Conservation (phyloP, 2,888 invertebrate genomes). For the Trichopoda pennipes region DNA sequence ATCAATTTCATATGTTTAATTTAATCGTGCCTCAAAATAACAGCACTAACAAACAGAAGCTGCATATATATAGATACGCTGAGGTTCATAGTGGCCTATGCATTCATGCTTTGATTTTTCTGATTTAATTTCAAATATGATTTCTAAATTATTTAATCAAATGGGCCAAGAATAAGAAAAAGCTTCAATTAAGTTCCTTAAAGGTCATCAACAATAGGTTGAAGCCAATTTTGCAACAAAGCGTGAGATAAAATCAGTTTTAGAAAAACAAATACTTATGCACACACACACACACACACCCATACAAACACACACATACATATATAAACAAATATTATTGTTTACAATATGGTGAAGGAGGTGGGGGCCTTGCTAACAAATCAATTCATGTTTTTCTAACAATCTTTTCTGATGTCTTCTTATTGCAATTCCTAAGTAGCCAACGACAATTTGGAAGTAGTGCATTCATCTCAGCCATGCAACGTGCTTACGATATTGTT, state of each 20-base stretch:
- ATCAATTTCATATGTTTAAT: constrained; percentile 67
- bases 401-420: constrained; percentile 15
- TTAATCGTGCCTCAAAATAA: constrained; percentile 19
- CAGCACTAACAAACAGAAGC: constrained; percentile 51
- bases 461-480: constrained; percentile 62
- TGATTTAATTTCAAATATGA: constrained; percentile 44
- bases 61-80: not conserved
- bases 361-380: constrained; percentile 51
- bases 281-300: constrained; percentile 12
- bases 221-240: constrained; percentile 71
- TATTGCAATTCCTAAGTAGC: constrained; percentile 48
- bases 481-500: constrained; percentile 39
- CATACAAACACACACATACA: constrained; percentile 14
- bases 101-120: not conserved
- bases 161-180: constrained; percentile 32
- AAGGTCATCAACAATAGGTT: constrained; percentile 69
- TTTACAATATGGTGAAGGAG: not conserved
- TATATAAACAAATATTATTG: not conserved
- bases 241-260: constrained; percentile 71
- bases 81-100: not conserved
- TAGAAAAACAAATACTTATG: constrained; percentile 40
- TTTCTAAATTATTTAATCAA: constrained; percentile 51
- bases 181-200: constrained; percentile 52
- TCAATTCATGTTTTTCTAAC: constrained; percentile 48
- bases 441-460: constrained; percentile 70